Evolutionary conservation across 2,113 vertebrate species (phyloP).

Genomic region (Oostethus manadensis): DNA sequence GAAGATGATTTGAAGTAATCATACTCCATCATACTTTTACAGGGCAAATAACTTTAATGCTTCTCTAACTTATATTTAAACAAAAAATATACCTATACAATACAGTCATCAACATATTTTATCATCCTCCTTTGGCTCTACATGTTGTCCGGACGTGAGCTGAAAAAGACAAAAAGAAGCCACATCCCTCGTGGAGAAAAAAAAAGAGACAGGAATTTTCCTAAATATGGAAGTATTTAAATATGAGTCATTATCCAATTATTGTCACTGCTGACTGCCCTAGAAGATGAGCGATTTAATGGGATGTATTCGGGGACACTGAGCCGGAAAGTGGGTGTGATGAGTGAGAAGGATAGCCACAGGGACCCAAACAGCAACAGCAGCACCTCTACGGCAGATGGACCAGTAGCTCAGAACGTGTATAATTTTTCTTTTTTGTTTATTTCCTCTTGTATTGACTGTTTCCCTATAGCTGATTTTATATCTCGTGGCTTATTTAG

Average conservation of each 20-base stretch:
- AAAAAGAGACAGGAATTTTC: constrained; percentile 15
- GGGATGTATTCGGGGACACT: constrained; percentile 27
- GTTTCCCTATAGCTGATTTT: background rate
- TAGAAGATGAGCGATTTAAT: constrained; percentile 48
- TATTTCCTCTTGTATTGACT: constrained; percentile 27
- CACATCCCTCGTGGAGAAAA: background rate
- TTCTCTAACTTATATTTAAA: background rate
- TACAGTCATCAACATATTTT: constrained; percentile 5
- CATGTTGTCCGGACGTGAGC: constrained; percentile 10
- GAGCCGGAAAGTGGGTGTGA: constrained; percentile 42
- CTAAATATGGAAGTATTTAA: constrained; percentile 46
- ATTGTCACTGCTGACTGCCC: constrained; percentile 46
- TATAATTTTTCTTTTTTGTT: constrained; percentile 16
- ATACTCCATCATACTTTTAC: too few species aligned
- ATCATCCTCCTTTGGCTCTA: constrained; percentile 9
- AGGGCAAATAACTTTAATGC: too few species aligned
- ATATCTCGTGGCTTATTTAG: too few species aligned
- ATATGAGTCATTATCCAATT: constrained; percentile 50
- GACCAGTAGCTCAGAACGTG: constrained; percentile 34
- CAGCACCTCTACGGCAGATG: constrained; percentile 23
- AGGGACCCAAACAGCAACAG: constrained; percentile 18
- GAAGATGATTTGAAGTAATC: too few species aligned
- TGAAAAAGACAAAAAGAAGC: constrained; percentile 19
- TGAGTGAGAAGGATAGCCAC: constrained; percentile 25
- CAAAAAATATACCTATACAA: constrained; percentile 19